These are phyloP conservation scores for Panagrolaimus sp. DNA, from an alignment of 1,140 invertebrate species.

Conservation along the genomic window DNA sequence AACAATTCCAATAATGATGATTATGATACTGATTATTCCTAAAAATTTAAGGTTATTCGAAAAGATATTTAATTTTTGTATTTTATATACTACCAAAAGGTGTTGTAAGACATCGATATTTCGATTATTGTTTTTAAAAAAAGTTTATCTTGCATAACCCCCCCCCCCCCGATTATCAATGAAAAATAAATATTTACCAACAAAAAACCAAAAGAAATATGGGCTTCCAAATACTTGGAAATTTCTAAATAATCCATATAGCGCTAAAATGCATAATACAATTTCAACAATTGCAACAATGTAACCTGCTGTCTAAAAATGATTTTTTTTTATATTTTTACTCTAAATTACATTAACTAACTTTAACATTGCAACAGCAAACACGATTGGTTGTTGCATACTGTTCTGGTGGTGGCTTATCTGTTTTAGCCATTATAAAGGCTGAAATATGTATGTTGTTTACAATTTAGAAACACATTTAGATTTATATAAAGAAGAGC, in stretches of 20 bases:
- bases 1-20: constrained; percentile 54
- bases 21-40: constrained; percentile 51
- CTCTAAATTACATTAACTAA: background rate
- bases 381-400: constrained; percentile 27
- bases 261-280: constrained; percentile 50
- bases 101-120: no score
- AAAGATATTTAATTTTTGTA: no score
- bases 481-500: no score
- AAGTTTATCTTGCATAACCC: no score
- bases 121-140: no score
- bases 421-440: no score
- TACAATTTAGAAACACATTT: no score
- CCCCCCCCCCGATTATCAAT: no score
- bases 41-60: no score
- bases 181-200: constrained; percentile 33
- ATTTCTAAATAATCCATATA: constrained; percentile 55
- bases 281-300: constrained; percentile 55
- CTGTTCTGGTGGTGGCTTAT: background rate
- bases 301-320: constrained; percentile 56
- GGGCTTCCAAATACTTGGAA: constrained; percentile 50
- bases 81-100: no score
- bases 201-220: constrained; percentile 55
- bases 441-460: no score
- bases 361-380: constrained; percentile 42
- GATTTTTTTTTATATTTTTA: background rate